Evolutionary conservation across 1,140 invertebrate species (phyloP).

Genomic region (Lethocerus indicus): DNA sequence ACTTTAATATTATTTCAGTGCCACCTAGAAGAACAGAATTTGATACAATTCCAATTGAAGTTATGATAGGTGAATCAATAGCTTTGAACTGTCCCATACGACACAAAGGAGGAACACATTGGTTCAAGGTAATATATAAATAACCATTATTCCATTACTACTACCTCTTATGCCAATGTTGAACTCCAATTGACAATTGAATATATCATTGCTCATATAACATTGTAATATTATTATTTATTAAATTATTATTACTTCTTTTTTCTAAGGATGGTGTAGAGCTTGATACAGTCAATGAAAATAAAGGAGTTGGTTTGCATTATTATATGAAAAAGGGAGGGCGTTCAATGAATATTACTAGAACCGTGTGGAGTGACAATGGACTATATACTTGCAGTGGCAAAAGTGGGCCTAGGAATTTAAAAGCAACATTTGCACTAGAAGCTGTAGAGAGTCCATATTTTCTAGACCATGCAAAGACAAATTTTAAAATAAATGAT

Average conservation of each 20-base stretch:
- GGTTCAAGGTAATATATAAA: conserved; percentile 18
- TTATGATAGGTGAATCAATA: no score
- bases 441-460: conserved; percentile 1
- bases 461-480: background rate
- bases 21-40: no score
- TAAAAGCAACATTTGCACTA: background rate
- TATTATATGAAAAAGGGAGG: background rate
- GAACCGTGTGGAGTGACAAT: background rate
- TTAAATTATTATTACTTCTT: no score
- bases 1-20: no score
- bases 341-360: background rate
- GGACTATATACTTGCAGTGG: conserved; percentile 6
- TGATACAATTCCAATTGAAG: no score
- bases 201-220: no score
- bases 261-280: conserved; percentile 1
- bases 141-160: no score
- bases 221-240: background rate
- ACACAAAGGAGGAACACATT: no score
- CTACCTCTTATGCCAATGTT: no score
- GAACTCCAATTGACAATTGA: no score
- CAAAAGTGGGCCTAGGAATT: background rate
- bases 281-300: background rate
- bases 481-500: conserved; percentile 2
- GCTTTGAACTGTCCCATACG: no score
- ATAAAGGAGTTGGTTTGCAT: conserved; percentile 5